Evolutionary conservation across 2,113 vertebrate genomes (phyloP).

Genomic region (Sinocyclocheilus maitianheensis): DNA sequence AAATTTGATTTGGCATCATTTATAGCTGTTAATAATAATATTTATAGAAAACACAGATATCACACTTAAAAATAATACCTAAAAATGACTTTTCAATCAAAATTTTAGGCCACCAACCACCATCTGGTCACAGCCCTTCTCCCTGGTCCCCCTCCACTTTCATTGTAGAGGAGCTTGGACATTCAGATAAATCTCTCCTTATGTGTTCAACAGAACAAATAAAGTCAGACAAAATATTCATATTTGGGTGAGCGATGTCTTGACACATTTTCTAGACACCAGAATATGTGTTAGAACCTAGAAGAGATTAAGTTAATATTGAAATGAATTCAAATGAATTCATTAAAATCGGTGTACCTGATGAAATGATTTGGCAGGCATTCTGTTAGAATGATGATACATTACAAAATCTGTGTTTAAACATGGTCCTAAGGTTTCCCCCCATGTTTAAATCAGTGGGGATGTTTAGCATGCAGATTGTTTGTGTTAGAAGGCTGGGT

Average conservation of each 20-base stretch:
- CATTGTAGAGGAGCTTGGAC: not conserved
- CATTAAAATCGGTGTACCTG: too few relatives aligned
- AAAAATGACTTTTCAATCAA: too few relatives aligned
- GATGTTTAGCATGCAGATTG: constrained; percentile 23
- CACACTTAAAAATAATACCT: too few relatives aligned
- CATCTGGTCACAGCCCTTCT: not conserved
- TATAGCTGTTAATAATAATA: not conserved
- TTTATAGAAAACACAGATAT: not conserved
- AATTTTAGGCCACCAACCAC: too few relatives aligned
- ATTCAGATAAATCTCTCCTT: not conserved
- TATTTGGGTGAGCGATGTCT: not conserved
- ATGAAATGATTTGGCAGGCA: not conserved
- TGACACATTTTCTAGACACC: too few relatives aligned
- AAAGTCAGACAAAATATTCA: not conserved
- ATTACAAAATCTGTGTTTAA: constrained; percentile 21
- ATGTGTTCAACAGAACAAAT: not conserved
- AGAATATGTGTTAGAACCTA: too few relatives aligned
- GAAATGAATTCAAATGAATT: too few relatives aligned
- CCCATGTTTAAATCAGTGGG: constrained; percentile 22
- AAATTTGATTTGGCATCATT: too few relatives aligned
- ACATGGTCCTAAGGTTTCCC: constrained; percentile 2
- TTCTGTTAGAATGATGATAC: not conserved
- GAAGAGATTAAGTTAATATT: too few relatives aligned
- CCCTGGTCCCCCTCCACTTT: not conserved
- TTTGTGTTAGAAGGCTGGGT: constrained; percentile 50